A percentile compares a stretch with the other conserved stretches of the same genome.
phyloP scores from a whole-genome alignment of 2,113 vertebrate species.

The Cyanoramphus novaezelandiae region DNA sequence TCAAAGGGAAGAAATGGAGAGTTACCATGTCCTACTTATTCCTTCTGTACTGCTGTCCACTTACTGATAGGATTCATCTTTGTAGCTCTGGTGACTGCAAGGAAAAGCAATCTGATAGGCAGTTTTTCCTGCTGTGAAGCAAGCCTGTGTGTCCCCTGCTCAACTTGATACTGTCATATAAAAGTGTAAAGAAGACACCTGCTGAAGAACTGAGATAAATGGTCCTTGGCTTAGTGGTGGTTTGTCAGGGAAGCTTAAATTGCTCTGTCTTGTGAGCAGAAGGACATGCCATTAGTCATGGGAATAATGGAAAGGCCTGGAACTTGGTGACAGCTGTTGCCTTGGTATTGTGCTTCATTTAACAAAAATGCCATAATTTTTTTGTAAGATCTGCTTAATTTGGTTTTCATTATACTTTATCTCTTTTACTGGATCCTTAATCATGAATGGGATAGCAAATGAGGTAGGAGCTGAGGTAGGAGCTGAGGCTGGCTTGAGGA shows the following conservation, averaged over 20 bases:
- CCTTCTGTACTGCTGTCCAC: not conserved
- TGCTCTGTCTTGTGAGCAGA: not conserved
- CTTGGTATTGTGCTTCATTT: not conserved
- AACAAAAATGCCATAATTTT: not conserved
- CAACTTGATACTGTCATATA: not conserved
- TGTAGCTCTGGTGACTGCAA: not conserved
- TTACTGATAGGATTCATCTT: not conserved
- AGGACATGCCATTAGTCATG: accelerated
- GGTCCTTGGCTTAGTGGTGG: not conserved
- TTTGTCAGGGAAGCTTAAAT: not conserved
- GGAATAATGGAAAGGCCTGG: not conserved
- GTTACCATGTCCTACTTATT: not conserved
- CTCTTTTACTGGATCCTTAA: accelerated
- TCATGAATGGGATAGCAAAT: not conserved
- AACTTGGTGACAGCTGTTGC: not conserved
- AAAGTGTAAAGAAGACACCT: not conserved
- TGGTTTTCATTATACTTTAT: not conserved
- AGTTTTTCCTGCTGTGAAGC: not conserved
- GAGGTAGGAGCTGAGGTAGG: not conserved
- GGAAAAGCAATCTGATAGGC: not conserved
- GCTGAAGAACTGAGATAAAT: not conserved
- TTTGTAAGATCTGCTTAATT: not conserved
- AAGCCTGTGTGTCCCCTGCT: not conserved
- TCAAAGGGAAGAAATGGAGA: not conserved
- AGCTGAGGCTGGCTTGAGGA: not conserved